Evolutionary conservation across 2,113 vertebrate genomes (phyloP).

Genomic region (Prochilodus magdalenae): DNA sequence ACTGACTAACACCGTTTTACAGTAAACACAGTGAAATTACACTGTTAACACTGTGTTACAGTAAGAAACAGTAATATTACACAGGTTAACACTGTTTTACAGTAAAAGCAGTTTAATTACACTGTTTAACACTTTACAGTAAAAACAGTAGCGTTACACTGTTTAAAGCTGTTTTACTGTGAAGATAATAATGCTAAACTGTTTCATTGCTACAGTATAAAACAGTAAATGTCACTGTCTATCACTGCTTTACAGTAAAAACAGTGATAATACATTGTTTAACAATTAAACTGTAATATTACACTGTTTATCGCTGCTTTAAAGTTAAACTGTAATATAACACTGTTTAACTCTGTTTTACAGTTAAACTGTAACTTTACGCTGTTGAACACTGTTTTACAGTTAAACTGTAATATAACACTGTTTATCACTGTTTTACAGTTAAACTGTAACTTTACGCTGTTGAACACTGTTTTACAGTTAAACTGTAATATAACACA

Average conservation of each 20-base stretch:
- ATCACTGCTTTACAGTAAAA: background rate
- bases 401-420: background rate
- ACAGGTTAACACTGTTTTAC: background rate
- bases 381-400: background rate
- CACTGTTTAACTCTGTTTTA: too few relatives aligned
- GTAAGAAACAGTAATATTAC: background rate
- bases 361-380: background rate
- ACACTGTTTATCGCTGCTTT: background rate
- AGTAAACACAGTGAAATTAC: too few relatives aligned
- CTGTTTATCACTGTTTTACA: background rate
- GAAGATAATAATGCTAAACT: background rate
- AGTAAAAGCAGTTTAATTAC: background rate
- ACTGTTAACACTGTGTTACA: too few relatives aligned
- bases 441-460: background rate
- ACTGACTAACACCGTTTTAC: background rate
- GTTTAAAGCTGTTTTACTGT: background rate
- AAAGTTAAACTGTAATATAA: too few relatives aligned
- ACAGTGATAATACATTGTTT: background rate
- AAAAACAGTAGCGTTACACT: background rate
- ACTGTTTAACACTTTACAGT: background rate
- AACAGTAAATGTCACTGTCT: background rate
- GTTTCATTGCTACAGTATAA: background rate
- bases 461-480: background rate
- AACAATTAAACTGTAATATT: background rate
- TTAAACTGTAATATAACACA: background rate